Conservation (phyloP, 2,113 vertebrate species). For the Trochalopteron elliotii region DNA sequence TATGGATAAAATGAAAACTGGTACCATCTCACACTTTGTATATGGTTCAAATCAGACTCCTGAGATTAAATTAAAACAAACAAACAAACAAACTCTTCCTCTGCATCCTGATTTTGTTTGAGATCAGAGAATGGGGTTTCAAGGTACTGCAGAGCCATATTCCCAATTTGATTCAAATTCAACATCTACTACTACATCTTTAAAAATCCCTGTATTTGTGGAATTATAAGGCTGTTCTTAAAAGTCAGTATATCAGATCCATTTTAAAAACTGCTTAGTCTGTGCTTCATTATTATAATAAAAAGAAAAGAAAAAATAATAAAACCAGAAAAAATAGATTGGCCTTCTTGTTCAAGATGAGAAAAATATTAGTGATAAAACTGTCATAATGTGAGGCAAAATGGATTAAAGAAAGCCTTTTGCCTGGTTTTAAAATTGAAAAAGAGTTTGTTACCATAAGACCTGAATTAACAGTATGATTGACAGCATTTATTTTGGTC, state of each 20-base stretch:
- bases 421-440: neutral
- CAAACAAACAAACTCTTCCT: neutral
- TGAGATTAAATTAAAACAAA: neutral
- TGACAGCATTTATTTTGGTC: neutral
- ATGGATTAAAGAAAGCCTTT: neutral
- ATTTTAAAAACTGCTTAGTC: neutral
- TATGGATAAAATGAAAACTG: neutral
- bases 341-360: neutral
- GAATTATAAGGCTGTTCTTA: neutral
- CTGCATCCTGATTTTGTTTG: neutral
- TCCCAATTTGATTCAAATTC: neutral
- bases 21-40: neutral
- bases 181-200: neutral
- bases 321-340: neutral
- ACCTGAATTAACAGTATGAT: neutral
- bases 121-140: neutral
- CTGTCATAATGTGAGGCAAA: neutral
- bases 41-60: neutral
- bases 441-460: neutral
- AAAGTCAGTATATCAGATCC: neutral
- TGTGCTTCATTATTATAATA: neutral
- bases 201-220: neutral
- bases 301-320: neutral
- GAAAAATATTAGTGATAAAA: neutral
- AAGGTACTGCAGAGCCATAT: neutral